A percentile compares a stretch with the other conserved stretches of the same genome.
Evolutionary conservation across 1,140 invertebrate genomes (phyloP).

Genomic region (Zaprionus tsacasi): DNA sequence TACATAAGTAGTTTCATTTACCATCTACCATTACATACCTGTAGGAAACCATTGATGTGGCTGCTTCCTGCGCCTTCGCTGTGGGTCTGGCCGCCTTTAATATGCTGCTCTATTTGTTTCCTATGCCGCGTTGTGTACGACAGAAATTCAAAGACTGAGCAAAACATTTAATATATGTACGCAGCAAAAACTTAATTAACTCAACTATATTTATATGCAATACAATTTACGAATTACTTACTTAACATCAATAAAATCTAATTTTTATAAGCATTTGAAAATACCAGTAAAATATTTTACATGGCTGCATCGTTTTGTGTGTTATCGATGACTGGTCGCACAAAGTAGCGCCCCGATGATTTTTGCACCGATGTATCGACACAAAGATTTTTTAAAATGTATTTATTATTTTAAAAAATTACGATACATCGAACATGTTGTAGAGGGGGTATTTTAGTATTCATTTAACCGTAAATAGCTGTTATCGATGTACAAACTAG

Average conservation of each 20-base stretch:
- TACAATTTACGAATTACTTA: slow-evolving; percentile 3
- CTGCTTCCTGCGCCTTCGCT: slow-evolving; percentile 93
- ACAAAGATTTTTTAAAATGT: too few species aligned
- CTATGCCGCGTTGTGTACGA: slow-evolving; percentile 93
- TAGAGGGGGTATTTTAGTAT: too few species aligned
- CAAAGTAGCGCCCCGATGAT: neutral
- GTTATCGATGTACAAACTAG: neutral
- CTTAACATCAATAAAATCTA: slow-evolving; percentile 5
- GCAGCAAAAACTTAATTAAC: slow-evolving; percentile 1
- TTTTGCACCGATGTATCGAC: too few species aligned
- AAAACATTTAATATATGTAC: neutral
- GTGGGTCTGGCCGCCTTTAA: slow-evolving; percentile 92
- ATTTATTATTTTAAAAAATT: too few species aligned
- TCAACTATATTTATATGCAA: slow-evolving; percentile 17
- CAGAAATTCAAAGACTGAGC: slow-evolving; percentile 93
- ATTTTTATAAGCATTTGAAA: slow-evolving; percentile 13
- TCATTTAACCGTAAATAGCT: too few species aligned
- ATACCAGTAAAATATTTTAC: neutral
- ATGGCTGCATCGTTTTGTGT: neutral
- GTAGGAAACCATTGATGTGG: slow-evolving; percentile 87
- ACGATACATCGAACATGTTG: too few species aligned
- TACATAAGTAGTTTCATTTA: slow-evolving; percentile 43
- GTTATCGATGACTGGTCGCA: slow-evolving; percentile 7
- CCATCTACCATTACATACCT: too few species aligned
- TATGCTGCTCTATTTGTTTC: slow-evolving; percentile 93